Evolutionary conservation across 2,113 vertebrate genomes (phyloP), one percentile per base, ranked within the genome.

Genomic region (Agelaius phoeniceus): DNA sequence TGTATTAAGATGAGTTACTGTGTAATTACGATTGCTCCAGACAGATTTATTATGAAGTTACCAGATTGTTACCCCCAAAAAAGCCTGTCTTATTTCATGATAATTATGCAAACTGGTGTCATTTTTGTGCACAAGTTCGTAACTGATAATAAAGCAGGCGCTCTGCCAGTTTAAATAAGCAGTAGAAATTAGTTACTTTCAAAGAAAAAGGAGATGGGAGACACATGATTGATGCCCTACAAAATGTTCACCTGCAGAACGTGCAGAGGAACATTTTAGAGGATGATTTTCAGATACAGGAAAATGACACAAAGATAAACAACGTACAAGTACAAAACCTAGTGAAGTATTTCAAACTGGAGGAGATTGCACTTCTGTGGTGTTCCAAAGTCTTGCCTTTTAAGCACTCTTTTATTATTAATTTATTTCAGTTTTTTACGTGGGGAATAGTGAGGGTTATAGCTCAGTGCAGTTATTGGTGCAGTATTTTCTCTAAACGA

Each of bases 111-210:
- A 96, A 96, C 84, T 89, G 69, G 81, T 94, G 73, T 96, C 82
- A 93, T 90, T 86, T 89, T 83, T 94, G 77, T 94, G 74, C 95
- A 82, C 67, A 89, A 94, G 78, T 94, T 94, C 90, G 94, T 96
- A 95, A 94, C 95, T 85, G 94, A 96, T 95, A 96, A 97, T 95
- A 96, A 96, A 96, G 93, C 90, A 96, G 96, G 96, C 88, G 3
- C 85, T 90, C 77, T 96, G 96, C 95, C 95, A 96, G 86, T 94
- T 96, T 94, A 91, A 92, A 94, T 95, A 94, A 85, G 90, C 89
- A 67, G 71, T 27, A 87, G 93, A 59, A 94, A 96, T 94, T 88
- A 96, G 94, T 95, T 96, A 86, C 86, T 95, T 74, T 57, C 54
- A 33, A 15, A 93, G 91, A 90, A 80, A 79, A 27, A 77, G 18